Conservation (phyloP, 2,113 vertebrate genomes). For the Cnemophilus loriae region DNA sequence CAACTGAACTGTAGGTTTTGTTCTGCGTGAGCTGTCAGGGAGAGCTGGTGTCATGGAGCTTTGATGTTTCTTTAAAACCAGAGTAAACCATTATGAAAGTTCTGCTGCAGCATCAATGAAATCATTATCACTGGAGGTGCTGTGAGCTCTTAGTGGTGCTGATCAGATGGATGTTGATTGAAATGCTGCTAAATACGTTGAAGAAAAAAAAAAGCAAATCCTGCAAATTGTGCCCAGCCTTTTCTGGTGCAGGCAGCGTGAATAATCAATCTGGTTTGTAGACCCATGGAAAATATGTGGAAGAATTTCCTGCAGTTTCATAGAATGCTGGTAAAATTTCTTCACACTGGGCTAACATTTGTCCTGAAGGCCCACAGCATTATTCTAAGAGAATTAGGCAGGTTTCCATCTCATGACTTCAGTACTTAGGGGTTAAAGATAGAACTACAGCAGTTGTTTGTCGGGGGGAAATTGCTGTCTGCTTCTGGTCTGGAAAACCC, state of each 20-base stretch:
- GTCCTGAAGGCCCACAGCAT: not conserved
- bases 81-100: slow-evolving; percentile 33
- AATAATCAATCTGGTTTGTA: not conserved
- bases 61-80: slow-evolving; percentile 61
- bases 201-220: not conserved
- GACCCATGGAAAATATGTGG: not conserved
- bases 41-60: slow-evolving; percentile 25
- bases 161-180: not conserved
- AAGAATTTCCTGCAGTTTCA: not conserved
- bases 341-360: not conserved
- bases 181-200: not conserved
- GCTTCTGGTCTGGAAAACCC: not conserved
- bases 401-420: not conserved
- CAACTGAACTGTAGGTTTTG: not conserved
- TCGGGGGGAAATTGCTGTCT: not conserved
- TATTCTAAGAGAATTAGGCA: not conserved
- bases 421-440: not conserved
- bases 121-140: not conserved
- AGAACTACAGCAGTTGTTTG: slow-evolving; percentile 12
- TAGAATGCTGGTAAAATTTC: not conserved
- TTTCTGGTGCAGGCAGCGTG: not conserved
- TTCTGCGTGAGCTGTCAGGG: slow-evolving; percentile 47
- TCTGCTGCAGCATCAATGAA: not conserved
- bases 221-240: not conserved
- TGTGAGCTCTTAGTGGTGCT: not conserved